phyloP scores from a whole-genome alignment of 2,888 invertebrate genomes.

The Oligia strigilis region DNA sequence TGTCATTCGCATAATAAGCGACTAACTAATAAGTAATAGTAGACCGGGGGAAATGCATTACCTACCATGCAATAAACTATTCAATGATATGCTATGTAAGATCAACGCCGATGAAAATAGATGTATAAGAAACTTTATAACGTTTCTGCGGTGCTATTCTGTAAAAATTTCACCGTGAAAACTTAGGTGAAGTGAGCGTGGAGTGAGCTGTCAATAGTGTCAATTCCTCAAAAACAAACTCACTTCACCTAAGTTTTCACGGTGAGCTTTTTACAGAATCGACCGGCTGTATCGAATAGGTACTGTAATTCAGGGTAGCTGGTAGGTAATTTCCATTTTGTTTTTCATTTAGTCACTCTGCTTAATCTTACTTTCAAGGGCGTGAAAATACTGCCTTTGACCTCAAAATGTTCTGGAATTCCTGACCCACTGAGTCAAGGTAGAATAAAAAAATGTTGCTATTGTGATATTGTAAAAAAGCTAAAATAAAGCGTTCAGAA shows the following conservation, averaged over 20 bases:
- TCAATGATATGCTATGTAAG: conserved; percentile 19
- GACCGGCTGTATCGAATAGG: not conserved
- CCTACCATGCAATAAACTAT: conserved; percentile 25
- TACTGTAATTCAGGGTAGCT: not conserved
- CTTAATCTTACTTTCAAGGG: not conserved
- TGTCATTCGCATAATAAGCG: conserved; percentile 33
- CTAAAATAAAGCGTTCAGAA: not conserved
- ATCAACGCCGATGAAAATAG: not conserved
- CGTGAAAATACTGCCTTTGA: conserved; percentile 10
- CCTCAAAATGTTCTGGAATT: not conserved
- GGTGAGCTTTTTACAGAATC: too few species aligned
- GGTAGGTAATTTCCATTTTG: not conserved
- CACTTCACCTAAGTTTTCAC: too few species aligned
- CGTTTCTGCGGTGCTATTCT: not conserved
- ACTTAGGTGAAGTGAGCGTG: too few species aligned
- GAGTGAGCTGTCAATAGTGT: too few species aligned
- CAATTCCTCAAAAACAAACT: too few species aligned
- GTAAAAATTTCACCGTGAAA: too few species aligned
- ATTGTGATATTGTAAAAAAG: not conserved
- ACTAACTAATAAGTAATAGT: conserved; percentile 7
- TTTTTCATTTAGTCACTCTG: not conserved
- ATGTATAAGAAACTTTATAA: not conserved
- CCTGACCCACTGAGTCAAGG: not conserved
- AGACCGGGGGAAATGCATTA: conserved; percentile 39
- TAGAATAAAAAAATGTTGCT: not conserved